phyloP scores from a whole-genome alignment of 2,888 invertebrate species.

The Drosophila silvestris region DNA sequence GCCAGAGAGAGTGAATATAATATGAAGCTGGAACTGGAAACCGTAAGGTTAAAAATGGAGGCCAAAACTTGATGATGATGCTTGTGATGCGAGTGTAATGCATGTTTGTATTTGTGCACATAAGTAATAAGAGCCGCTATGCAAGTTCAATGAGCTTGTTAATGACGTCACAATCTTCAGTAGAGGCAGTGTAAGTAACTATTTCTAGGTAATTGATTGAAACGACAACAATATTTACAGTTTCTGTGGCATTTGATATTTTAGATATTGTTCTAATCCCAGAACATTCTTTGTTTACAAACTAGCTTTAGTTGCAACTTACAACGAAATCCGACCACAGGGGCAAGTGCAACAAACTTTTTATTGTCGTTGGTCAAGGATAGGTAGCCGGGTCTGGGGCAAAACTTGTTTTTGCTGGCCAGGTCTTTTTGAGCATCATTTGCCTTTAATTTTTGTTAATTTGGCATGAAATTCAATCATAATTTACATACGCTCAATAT shows the following conservation, averaged over 20 bases:
- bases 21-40: constrained; percentile 13
- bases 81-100: constrained; percentile 1
- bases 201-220: constrained; percentile 24
- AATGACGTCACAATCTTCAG: constrained; percentile 40
- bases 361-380: constrained; percentile 55
- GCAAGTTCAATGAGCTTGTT: constrained; percentile 51
- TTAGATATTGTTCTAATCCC: background rate
- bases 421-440: constrained; percentile 1
- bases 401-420: constrained; percentile 37
- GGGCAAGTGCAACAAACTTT: constrained; percentile 44
- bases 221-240: constrained; percentile 12
- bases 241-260: background rate
- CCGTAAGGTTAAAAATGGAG: constrained; percentile 34
- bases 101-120: background rate
- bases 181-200: background rate
- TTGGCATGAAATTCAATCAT: background rate
- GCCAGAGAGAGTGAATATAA: constrained; percentile 45
- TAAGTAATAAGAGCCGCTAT: constrained; percentile 7
- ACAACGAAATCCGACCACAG: background rate
- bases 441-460: constrained; percentile 9
- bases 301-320: constrained; percentile 22
- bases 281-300: constrained; percentile 25
- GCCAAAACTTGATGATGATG: constrained; percentile 28
- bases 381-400: constrained; percentile 24
- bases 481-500: background rate